Evolutionary conservation across 2,888 invertebrate genomes (phyloP).

Genomic region (Spicauda simplicius): DNA sequence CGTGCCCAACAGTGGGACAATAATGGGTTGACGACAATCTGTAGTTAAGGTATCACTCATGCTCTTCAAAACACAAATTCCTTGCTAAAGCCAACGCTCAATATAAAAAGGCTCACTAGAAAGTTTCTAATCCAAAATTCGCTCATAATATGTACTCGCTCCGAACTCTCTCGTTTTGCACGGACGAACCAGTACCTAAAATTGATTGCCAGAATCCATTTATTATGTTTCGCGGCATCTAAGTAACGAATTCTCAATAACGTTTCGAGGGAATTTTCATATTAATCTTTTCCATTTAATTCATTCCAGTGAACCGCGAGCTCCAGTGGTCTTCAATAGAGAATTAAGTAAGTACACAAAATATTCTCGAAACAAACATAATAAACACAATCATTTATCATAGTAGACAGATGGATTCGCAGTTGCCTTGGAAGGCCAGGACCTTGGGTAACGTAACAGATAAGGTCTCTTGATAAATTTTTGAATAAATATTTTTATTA

Average conservation of each 20-base stretch:
- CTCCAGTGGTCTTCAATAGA: constrained; percentile 13
- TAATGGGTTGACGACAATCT: no score
- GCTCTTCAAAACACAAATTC: no score
- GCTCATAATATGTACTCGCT: no score
- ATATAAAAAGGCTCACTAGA: no score
- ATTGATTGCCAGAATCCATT: constrained; percentile 6
- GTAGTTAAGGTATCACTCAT: no score
- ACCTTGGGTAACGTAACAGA: neutral
- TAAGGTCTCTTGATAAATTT: neutral
- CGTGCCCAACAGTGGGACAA: no score
- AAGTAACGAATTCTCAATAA: constrained; percentile 1
- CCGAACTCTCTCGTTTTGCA: no score
- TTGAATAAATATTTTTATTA: neutral
- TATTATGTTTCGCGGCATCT: constrained; percentile 1
- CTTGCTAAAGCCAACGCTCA: no score
- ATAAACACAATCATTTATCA: constrained; percentile 23
- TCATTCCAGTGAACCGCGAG: neutral
- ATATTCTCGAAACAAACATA: constrained; percentile 4
- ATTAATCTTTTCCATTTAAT: constrained; percentile 9
- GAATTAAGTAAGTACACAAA: constrained; percentile 14
- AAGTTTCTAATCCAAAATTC: no score
- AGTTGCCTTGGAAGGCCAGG: neutral
- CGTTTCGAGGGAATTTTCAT: neutral
- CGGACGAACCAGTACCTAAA: neutral
- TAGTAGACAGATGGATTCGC: neutral